Evolutionary conservation across 2,888 invertebrate species (phyloP).

Genomic region (Plagodis pulveraria): DNA sequence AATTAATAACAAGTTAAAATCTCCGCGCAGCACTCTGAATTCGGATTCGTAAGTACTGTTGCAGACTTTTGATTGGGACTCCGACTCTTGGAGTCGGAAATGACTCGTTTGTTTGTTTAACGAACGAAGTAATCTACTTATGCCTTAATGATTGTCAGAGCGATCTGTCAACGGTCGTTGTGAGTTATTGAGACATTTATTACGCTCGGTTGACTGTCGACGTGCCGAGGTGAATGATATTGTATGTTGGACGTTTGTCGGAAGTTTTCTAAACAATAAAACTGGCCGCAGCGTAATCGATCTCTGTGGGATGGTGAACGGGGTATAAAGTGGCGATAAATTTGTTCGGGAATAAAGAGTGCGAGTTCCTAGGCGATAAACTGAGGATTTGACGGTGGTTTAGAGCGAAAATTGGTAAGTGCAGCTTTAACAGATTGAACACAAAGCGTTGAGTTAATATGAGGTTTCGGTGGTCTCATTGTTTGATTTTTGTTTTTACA

Average conservation of each 20-base stretch:
- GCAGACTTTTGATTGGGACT: slow-evolving; percentile 64
- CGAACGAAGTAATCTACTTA: slow-evolving; percentile 58
- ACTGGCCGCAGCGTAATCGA: slow-evolving; percentile 45
- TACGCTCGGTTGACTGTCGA: slow-evolving; percentile 53
- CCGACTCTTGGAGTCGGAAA: slow-evolving; percentile 34
- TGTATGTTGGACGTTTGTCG: slow-evolving; percentile 41
- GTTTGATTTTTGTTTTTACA: neutral
- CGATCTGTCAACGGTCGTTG: slow-evolving; percentile 54
- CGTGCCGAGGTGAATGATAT: slow-evolving; percentile 52
- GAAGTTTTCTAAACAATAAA: slow-evolving; percentile 51
- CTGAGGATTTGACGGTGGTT: slow-evolving; percentile 46
- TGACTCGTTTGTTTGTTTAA: slow-evolving; percentile 40
- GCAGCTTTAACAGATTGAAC: neutral
- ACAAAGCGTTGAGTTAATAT: too few species aligned
- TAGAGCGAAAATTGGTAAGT: slow-evolving; percentile 1
- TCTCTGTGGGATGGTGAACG: slow-evolving; percentile 41
- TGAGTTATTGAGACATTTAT: slow-evolving; percentile 62
- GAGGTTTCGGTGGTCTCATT: neutral
- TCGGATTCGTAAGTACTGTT: slow-evolving; percentile 56
- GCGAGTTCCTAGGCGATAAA: slow-evolving; percentile 48
- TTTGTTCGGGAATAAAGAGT: slow-evolving; percentile 48
- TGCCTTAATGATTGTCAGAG: slow-evolving; percentile 51
- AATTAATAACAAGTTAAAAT: slow-evolving; percentile 69
- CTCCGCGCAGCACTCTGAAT: slow-evolving; percentile 45
- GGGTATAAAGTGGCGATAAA: slow-evolving; percentile 55